Percentiles rank a stretch among this genome's conserved stretches.
Conservation (phyloP, 2,888 invertebrate species). For the Lithophane semibrunnea region DNA sequence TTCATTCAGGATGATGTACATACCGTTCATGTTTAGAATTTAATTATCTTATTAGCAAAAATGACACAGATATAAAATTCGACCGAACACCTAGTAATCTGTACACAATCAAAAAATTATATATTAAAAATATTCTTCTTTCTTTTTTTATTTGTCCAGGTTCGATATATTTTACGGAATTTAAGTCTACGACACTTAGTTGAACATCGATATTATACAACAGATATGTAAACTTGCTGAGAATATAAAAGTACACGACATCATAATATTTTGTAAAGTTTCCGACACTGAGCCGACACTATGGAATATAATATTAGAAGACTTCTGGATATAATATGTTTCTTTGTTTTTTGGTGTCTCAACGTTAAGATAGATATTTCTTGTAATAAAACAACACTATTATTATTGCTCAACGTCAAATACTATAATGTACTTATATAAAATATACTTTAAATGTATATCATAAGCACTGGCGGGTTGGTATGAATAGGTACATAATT, state of each 20-base stretch:
- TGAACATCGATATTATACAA: conserved; percentile 45
- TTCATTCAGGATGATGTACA: conserved; percentile 56
- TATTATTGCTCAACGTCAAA: conserved; percentile 41
- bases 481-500: conserved; percentile 7
- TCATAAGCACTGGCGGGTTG: conserved; percentile 46
- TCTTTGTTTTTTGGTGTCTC: conserved; percentile 9
- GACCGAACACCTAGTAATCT: conserved; percentile 78
- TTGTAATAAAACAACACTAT: conserved; percentile 9
- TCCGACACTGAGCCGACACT: conserved; percentile 63
- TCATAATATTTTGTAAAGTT: conserved; percentile 48
- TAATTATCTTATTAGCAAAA: conserved; percentile 69
- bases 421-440: conserved; percentile 21
- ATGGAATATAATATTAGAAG: conserved; percentile 55
- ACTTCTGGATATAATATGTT: conserved; percentile 40
- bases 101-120: conserved; percentile 77
- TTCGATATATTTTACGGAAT: conserved; percentile 61
- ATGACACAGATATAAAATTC: conserved; percentile 75
- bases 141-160: conserved; percentile 43
- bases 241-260: conserved; percentile 49
- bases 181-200: conserved; percentile 56
- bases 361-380: conserved; percentile 12
- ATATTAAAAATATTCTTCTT: conserved; percentile 80
- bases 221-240: conserved; percentile 62
- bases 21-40: conserved; percentile 59
- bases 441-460: conserved; percentile 26